phyloP scores from a whole-genome alignment of 2,888 invertebrate genomes.

The Invenusta paracnida region DNA sequence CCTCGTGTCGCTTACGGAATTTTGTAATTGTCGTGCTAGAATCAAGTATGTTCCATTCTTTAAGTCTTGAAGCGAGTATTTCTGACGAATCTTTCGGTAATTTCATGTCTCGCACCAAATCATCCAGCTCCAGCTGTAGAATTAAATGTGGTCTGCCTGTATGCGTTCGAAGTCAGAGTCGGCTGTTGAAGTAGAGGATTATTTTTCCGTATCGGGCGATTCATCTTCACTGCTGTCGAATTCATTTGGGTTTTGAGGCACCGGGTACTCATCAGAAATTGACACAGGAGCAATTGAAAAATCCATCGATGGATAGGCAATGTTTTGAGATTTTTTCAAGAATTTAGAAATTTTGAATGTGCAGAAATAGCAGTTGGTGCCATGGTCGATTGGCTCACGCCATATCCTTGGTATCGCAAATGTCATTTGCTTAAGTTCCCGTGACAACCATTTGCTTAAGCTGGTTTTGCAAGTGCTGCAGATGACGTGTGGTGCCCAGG shows the following conservation, averaged over 20 bases:
- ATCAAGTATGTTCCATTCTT: not conserved
- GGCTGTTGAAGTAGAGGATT: not conserved
- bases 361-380: not conserved
- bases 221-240: not conserved
- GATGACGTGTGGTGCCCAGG: slow-evolving; percentile 11
- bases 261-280: not conserved
- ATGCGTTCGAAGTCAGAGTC: not conserved
- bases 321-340: not conserved
- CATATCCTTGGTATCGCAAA: not conserved
- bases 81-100: not conserved
- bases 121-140: not conserved
- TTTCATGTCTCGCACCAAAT: not conserved
- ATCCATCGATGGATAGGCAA: not conserved
- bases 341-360: not conserved
- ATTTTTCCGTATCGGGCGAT: not conserved
- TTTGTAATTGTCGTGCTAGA: not conserved
- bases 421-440: not conserved
- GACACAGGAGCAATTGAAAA: not conserved
- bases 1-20: not conserved
- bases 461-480: not conserved
- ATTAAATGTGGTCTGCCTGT: not conserved
- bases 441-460: not conserved
- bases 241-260: not conserved
- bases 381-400: not conserved
- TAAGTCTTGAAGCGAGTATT: not conserved